Conservation (phyloP, 2,113 vertebrate species). For the Elephas maximus region DNA sequence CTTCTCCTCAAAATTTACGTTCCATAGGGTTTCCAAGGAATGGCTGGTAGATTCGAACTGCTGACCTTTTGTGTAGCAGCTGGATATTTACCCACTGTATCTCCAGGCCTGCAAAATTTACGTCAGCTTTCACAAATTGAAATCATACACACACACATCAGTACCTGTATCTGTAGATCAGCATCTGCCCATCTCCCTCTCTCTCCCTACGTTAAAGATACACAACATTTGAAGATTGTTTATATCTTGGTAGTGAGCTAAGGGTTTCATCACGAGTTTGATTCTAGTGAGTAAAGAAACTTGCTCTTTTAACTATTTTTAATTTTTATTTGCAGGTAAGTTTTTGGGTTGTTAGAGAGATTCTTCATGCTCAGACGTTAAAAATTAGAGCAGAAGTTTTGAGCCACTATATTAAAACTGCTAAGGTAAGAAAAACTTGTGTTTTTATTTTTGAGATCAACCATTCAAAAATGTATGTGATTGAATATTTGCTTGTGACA, state of each 20-base stretch:
- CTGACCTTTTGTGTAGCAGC: too few species aligned
- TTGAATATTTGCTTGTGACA: constrained; percentile 70
- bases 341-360: constrained; percentile 99
- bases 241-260: not conserved
- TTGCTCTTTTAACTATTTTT: constrained; percentile 46
- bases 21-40: too few species aligned
- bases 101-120: not conserved
- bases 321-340: constrained; percentile 92
- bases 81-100: too few species aligned
- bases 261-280: not conserved
- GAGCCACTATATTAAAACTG: constrained; percentile 99
- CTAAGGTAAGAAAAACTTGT: constrained; percentile 92
- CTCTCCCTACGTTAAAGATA: not conserved
- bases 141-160: not conserved
- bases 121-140: constrained; percentile 4
- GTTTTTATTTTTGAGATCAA: constrained; percentile 34
- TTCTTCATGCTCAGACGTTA: constrained; percentile 98
- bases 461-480: constrained; percentile 49
- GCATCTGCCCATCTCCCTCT: too few species aligned
- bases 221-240: not conserved
- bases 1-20: not conserved
- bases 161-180: not conserved
- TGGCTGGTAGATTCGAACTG: too few species aligned
- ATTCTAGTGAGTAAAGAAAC: not conserved
- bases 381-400: constrained; percentile 99